Evolutionary conservation across 2,797 vertebrate species (phyloP).

Genomic region (Chelonia mydas): DNA sequence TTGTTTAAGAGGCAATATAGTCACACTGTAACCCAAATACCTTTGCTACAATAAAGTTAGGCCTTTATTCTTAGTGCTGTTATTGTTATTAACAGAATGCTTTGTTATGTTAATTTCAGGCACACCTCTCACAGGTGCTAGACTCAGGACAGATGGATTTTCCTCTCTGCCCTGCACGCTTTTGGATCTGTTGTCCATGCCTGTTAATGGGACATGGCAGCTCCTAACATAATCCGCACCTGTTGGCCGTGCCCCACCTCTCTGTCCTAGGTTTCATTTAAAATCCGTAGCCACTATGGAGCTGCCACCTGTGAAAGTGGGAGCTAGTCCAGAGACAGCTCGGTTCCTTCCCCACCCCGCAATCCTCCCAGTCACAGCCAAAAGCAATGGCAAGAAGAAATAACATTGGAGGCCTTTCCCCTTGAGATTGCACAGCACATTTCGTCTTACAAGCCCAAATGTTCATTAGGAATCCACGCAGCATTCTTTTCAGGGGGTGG

Average conservation of each 20-base stretch:
- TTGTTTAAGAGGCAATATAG: not conserved
- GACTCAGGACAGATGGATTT: not conserved
- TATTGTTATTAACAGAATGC: not conserved
- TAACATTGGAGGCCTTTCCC: not conserved
- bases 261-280: not conserved
- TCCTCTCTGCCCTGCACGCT: not conserved
- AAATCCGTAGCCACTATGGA: rapidly evolving
- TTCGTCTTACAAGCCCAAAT: not conserved
- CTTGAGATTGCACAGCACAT: not conserved
- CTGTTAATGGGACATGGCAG: not conserved
- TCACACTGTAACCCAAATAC: not conserved
- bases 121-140: not conserved
- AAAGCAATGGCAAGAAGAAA: not conserved
- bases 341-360: not conserved
- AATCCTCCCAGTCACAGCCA: not conserved
- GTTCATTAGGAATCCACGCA: not conserved
- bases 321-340: rapidly evolving
- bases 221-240: too few species aligned
- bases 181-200: not conserved
- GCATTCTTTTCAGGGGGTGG: not conserved
- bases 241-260: rapidly evolving
- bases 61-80: not conserved
- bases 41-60: not conserved
- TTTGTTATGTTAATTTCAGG: not conserved
- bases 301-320: rapidly evolving